A percentile compares a stretch with the other conserved stretches of the same genome.
Evolutionary conservation across 2,888 invertebrate species (phyloP).

Genomic region (Cryptus armator): DNA sequence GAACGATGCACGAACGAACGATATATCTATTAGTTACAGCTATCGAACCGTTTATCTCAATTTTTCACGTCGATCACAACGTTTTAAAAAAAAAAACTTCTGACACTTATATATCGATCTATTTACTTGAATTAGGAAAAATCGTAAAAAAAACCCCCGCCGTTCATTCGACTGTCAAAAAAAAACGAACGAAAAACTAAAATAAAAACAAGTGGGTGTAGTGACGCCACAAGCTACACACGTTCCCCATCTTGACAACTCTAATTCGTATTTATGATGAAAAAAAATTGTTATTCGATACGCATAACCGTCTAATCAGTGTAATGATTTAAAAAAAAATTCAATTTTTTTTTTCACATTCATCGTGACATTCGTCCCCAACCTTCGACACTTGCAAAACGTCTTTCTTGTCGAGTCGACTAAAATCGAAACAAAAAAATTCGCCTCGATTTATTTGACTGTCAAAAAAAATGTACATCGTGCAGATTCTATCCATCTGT

Average conservation of each 20-base stretch:
- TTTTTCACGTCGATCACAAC: neutral
- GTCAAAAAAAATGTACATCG: neutral
- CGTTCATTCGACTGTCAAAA: neutral
- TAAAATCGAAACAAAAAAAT: neutral
- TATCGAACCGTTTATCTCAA: neutral
- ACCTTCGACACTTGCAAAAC: too few relatives aligned
- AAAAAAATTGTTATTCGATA: neutral
- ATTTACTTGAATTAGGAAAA: neutral
- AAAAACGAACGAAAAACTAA: constrained; percentile 3
- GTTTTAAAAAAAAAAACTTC: too few relatives aligned
- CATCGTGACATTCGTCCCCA: too few relatives aligned
- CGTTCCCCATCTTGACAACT: too few relatives aligned
- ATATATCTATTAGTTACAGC: neutral
- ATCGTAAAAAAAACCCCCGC: neutral
- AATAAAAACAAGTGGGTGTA: constrained; percentile 45
- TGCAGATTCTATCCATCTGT: constrained; percentile 23
- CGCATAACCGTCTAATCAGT: neutral
- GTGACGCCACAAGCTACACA: constrained; percentile 16
- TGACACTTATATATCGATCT: too few relatives aligned
- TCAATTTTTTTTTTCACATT: too few relatives aligned
- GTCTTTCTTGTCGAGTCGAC: too few relatives aligned
- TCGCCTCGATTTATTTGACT: neutral
- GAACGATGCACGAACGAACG: neutral
- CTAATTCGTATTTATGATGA: too few relatives aligned
- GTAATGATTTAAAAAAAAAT: too few relatives aligned